Base-by-base conservation (phyloP, 2,113 vertebrate genomes). In the Pseudorasbora parva region DNA sequence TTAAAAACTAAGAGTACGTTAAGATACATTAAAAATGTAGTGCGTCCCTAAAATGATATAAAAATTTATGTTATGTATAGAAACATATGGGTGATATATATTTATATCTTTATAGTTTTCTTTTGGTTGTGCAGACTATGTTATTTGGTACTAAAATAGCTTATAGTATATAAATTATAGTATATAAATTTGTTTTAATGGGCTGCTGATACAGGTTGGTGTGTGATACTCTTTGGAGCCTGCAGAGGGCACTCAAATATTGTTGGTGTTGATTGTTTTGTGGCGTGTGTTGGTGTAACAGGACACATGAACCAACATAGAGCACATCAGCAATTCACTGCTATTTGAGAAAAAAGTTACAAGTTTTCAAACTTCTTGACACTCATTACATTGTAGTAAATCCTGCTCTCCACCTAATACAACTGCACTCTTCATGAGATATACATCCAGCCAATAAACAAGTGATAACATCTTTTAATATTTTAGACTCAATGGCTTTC, bases 161-260 rank as follows among this genome's bases (percentile, higher is more conserved):
- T 4, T 64, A 14, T 54, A 1, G 1, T 68, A 21, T 21, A 19
- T 41, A n/a, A n/a, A n/a, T n/a, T n/a, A n/a, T n/a, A n/a, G 30
- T 30, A 4, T 41, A 69, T 21, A 0, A 2, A 66, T 8, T 37
- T 37, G 41, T 68, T n/a, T 41, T 0, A 69, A 41, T n/a, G 17
- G 12, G 11, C 14, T 51, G 49, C 47, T 75, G 27, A 54, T 11
- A 11, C 9, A 6, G 49, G 5, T 17, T 51, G 1, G 15, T 3
- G 3, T 81, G 71, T 60, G 30, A 66, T 66, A 78, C 14, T 59
- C n/a, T 27, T 49, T 74, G 14, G 1, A 49, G 27, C 47, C 86
- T 73, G 73, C 37, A 87, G 86, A 85, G 68, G 86, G 83, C 80
- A 57, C 33, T 49, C 14, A 68, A 82, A 72, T 43, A 64, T 43